These are phyloP conservation scores for Eptesicus fuscus DNA, from an alignment of 2,113 vertebrate species.

Conservation along the genomic window DNA sequence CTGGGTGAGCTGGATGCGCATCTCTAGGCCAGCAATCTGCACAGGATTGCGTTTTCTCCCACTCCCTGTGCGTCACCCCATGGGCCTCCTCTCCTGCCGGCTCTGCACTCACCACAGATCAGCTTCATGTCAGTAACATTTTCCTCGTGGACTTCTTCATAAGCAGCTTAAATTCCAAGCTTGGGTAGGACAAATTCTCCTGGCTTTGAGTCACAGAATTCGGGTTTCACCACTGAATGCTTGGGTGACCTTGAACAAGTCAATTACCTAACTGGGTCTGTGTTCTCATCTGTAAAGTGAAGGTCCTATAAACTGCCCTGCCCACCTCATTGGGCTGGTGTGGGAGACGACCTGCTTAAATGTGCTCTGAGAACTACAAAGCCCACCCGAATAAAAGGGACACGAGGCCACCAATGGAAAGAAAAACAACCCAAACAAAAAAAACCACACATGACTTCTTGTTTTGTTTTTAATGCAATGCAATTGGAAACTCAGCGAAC, in stretches of 20 bases:
- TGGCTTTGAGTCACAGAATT: neutral
- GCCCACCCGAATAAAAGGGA: neutral
- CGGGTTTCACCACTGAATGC: neutral
- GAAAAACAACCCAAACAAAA: neutral
- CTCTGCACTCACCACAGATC: neutral
- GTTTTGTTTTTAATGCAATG: neutral
- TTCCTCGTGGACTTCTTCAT: neutral
- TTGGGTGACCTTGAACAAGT: neutral
- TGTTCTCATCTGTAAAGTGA: neutral
- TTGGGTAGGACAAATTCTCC: neutral
- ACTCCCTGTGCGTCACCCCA: neutral
- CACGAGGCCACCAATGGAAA: too few relatives aligned
- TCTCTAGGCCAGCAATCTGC: too few relatives aligned
- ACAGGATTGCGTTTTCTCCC: too few relatives aligned
- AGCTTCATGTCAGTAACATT: neutral
- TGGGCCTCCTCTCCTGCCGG: rapidly evolving
- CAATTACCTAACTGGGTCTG: neutral
- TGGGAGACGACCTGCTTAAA: neutral
- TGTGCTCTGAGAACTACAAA: neutral
- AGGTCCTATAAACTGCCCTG: neutral
- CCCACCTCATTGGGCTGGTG: neutral
- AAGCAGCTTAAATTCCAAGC: neutral
- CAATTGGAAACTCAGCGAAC: neutral
- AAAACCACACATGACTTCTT: neutral
- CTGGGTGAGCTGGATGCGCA: too few relatives aligned